Evolutionary conservation across 2,113 vertebrate genomes (phyloP), one percentile per base, ranked within the genome.

Genomic region (Plecotus auritus): DNA sequence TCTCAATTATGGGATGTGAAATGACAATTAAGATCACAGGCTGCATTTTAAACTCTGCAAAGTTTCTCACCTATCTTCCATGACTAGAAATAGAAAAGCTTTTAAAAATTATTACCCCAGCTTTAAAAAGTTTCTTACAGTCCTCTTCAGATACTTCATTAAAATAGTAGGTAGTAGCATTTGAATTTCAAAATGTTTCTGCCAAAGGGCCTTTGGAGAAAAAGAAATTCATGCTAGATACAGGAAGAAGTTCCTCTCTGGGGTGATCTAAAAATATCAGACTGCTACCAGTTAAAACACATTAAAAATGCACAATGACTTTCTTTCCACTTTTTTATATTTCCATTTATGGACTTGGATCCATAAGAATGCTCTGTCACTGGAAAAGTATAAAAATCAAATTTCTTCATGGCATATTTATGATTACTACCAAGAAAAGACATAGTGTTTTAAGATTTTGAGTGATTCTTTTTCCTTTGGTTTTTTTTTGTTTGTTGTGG

Each of bases 261-360:
- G 49, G 49, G 56, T 49, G 42, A 80, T 86, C 95, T 93, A 94
- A 94, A 96, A 94, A 93, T 81, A 94, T 28, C 87, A 93, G 45
- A 84, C 78, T 35, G 59, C 70, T 54, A 5, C 13, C 22, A 83
- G 78, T 45, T 83, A 66, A 93, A 82, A 59, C 11, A 30, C 47
- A 94, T 91, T 77, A 77, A 93, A 90, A 87, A 93, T 69, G 73
- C 59, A 59, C 51, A 51, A n/a, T 54, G 66, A 73, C 84, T 84
- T 78, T 82, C 92, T 81, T 59, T 51, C 13, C 42, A 32, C 9
- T 17, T n/a, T 85, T 83, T 83, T 40, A 37, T 70, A 66, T 73
- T 54, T 84, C 76, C 17, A 30, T 59, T 93, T 95, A 90, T 61
- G 32, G 84, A 74, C 42, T 83, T 3, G 74, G 84, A 84, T 51